These are phyloP conservation scores for Argyrosomus regius DNA, from an alignment of 2,797 vertebrate genomes.

Conservation along the genomic window DNA sequence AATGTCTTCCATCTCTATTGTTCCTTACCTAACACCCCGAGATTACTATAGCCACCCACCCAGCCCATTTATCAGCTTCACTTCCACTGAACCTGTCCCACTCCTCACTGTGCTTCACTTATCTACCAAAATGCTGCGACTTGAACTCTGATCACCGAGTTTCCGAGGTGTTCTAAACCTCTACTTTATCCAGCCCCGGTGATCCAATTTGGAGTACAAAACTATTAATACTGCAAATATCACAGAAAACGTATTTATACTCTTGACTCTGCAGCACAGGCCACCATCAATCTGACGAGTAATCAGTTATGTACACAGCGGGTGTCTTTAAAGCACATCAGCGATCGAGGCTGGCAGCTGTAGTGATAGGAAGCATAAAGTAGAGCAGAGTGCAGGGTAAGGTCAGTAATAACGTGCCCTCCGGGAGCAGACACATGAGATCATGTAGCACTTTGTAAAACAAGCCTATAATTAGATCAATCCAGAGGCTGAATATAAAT, in stretches of 20 bases:
- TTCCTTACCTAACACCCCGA: too few species aligned
- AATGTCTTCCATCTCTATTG: too few species aligned
- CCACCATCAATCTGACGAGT: constrained; percentile 26
- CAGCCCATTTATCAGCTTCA: too few species aligned
- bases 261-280: constrained; percentile 11
- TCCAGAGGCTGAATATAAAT: constrained; percentile 41
- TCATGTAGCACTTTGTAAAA: constrained; percentile 38
- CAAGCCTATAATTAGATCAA: constrained; percentile 48
- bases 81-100: neutral
- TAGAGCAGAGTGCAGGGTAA: constrained; percentile 35
- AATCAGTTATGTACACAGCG: constrained; percentile 30
- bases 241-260: constrained; percentile 27
- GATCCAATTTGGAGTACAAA: neutral
- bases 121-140: neutral
- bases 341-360: constrained; percentile 37
- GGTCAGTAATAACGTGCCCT: constrained; percentile 46
- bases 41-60: too few species aligned
- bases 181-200: neutral
- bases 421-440: constrained; percentile 32
- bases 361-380: constrained; percentile 42
- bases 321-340: constrained; percentile 39
- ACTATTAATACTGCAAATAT: neutral
- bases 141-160: neutral
- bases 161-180: neutral
- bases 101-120: too few species aligned